Percentiles rank a stretch among this genome's conserved stretches.
These are phyloP conservation scores for Kryptolebias ocellatus DNA, from an alignment of 2,797 vertebrate genomes.

Conservation along the genomic window DNA sequence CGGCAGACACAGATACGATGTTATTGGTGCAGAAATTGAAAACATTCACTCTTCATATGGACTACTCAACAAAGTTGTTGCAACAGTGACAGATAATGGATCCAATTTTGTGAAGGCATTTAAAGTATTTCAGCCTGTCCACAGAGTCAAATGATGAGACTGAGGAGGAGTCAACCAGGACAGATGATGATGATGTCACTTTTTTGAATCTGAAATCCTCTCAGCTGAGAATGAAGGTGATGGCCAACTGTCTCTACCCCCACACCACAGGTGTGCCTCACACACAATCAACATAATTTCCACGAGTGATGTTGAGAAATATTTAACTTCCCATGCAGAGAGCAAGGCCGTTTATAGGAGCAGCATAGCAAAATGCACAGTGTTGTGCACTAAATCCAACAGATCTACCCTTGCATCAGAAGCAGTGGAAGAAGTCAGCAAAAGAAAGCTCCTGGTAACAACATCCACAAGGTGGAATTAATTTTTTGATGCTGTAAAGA, in stretches of 20 bases:
- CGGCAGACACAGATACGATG: no score
- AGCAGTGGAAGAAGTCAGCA: background rate
- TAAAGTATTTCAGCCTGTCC: background rate
- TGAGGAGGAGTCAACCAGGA: background rate
- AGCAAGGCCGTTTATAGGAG: background rate
- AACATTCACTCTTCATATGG: no score
- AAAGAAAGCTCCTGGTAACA: conserved; percentile 1
- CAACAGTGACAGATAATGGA: conserved; percentile 14
- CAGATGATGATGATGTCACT: background rate
- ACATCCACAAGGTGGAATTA: background rate
- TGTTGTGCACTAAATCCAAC: background rate
- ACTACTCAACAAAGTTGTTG: background rate
- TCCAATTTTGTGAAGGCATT: conserved; percentile 5
- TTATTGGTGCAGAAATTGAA: no score
- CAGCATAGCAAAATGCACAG: conserved; percentile 4
- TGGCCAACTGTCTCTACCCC: background rate
- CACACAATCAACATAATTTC: conserved; percentile 1
- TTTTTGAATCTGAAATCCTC: conserved; percentile 7
- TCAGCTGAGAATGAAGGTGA: conserved; percentile 1
- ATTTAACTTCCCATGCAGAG: conserved; percentile 3
- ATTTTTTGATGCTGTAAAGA: background rate
- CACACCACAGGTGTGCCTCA: background rate
- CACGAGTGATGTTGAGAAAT: background rate
- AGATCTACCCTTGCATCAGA: background rate
- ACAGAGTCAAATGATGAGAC: conserved; percentile 4